A percentile compares a stretch with the other conserved stretches of the same genome.
phyloP scores from a whole-genome alignment of 2,888 invertebrate genomes.

The Cantharis lateralis region DNA sequence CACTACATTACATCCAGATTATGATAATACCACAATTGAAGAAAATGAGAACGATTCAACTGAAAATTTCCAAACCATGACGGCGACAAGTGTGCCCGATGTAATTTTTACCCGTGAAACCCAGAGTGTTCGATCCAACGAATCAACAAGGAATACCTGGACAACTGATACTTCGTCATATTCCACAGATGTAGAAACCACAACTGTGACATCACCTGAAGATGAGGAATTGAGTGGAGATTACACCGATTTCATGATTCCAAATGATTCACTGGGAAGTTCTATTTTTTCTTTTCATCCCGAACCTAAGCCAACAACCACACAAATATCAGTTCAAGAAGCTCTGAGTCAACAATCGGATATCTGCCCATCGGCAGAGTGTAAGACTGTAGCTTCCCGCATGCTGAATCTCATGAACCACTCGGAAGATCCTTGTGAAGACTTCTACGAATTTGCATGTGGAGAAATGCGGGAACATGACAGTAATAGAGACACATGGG shows the following conservation, averaged over 20 bases:
- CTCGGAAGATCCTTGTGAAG: conserved; percentile 39
- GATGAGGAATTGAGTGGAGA: background rate
- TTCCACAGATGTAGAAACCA: background rate
- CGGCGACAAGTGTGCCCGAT: no score
- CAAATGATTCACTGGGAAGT: background rate
- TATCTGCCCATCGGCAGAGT: conserved; percentile 33
- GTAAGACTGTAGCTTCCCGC: conserved; percentile 39
- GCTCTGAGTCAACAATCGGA: background rate
- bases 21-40: background rate
- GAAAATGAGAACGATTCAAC: background rate
- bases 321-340: background rate
- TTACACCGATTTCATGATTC: background rate
- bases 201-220: background rate
- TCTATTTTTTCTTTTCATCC: no score
- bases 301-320: background rate
- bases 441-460: conserved; percentile 46
- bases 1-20: no score
- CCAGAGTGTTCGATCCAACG: no score
- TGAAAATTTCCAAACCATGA: no score
- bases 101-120: background rate
- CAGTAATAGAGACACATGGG: conserved; percentile 28
- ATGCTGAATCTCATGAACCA: conserved; percentile 43
- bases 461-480: conserved; percentile 34
- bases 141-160: background rate
- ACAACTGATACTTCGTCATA: background rate